Base-by-base conservation (phyloP, 1,140 invertebrate species). In the Lordiphosa stackelbergi region DNA sequence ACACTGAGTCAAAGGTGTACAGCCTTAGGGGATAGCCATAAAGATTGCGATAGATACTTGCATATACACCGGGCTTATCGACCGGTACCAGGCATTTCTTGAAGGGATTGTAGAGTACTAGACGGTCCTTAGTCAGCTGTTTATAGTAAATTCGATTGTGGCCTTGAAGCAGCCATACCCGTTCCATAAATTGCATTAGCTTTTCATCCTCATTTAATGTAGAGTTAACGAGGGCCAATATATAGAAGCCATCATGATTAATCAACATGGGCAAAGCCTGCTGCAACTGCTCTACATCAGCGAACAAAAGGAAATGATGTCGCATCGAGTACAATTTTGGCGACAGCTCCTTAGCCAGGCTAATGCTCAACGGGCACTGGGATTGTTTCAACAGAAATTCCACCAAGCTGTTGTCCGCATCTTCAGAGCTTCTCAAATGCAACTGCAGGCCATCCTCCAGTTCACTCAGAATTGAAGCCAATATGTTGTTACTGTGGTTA, bases 1-100 rank as follows among this genome's bases (percentile, higher is more conserved):
- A 87, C 0, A 86, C 86, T 0, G 86, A 86, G 19, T 72, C 66
- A 35, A 87, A 87, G 12, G 81, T 72, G 53, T 87, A 86, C 3
- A 79, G 48, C 0, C 71, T 53, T 34, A 87, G 31, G 1, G 85
- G 64, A 68, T 87, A 85, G 4, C 81, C 85, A 38, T 78, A 28
- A 3, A 87, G 57, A 56, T 87, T 62, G 28, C 42, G 9, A 49
- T 71, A 66, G 9, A 84, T 68, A 24, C 19, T 35, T 1, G 37
- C 41, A 62, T 69, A 87, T 0, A 60, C 47, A 2, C 24, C 12
- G 0, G 40, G 1, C n/a, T 59, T 37, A 5, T 49, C 13, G 0
- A 53, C 78, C 8, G 13, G 3, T 0, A 58, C 48, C 1, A 41
- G 13, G 4, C 22, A 37, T 1, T 51, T 47, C 5, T 7, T 19